Evolutionary conservation across 2,888 invertebrate genomes (phyloP), one percentile per base, ranked within the genome.

Genomic region (Biston stratarius): DNA sequence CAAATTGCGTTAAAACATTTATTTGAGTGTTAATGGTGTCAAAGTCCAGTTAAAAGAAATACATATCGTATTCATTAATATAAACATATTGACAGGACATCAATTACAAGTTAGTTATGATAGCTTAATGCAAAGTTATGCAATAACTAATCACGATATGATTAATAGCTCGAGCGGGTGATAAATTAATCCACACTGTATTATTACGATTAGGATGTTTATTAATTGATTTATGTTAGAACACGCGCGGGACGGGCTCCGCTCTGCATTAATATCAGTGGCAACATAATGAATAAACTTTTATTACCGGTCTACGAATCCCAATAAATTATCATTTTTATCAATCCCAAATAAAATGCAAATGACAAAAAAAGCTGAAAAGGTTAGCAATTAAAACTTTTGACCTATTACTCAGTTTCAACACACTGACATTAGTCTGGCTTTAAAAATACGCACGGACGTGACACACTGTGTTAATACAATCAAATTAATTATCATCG

Each of bases 81-180:
- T 5, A 38, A 51, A 36, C 0, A n/a, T 9, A n/a, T 9, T 38
- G 33, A 33, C 33, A 36, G 0, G 40, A 40, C 48, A 48, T 53
- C 7, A 53, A 53, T 55, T 53, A 40, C 8, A n/a, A 55, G 0
- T 15, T 47, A 12, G 38, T 53, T 34, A 45, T 34, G 58, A 59
- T 38, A 40, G 42, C 48, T 64, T 53, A 53, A 53, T 59, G 40
- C n/a, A 6, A 52, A 64, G 15, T 58, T 38, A 57, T 57, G 47
- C 59, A 68, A 68, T 40, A 69, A 40, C 47, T 68, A 69, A 71
- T 69, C 65, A 72, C 67, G 65, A 12, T 44, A 62, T 71, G 74
- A 74, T 71, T 70, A 68, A 74, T 74, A 61, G 72, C n/a, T 57
- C 71, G 14, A 61, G 47, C 61, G 55, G 10, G 15, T 60, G 68